Conservation (phyloP, 2,888 invertebrate genomes). For the Macrosiphum euphorbiae region DNA sequence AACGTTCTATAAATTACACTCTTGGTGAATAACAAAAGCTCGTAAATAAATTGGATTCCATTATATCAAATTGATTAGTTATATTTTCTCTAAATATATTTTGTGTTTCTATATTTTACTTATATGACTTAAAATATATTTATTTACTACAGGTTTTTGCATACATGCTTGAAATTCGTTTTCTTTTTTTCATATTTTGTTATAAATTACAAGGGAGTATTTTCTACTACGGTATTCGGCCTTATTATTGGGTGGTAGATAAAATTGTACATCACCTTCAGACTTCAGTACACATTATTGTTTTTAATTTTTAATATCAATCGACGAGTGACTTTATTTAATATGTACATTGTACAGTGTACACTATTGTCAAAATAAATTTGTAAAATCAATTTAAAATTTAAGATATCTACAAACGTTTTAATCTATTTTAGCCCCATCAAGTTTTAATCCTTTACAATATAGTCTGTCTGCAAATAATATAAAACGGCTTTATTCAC, state of each 20-base stretch:
- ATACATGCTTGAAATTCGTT: neutral
- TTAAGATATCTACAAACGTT: neutral
- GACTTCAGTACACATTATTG: neutral
- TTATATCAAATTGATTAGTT: neutral
- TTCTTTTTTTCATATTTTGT: neutral
- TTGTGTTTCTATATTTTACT: neutral
- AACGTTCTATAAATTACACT: neutral
- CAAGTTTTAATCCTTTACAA: neutral
- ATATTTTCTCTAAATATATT: neutral
- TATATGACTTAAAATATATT: neutral
- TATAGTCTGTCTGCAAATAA: neutral
- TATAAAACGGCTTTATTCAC: neutral
- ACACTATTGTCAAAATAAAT: neutral
- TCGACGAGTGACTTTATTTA: neutral
- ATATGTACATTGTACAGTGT: neutral
- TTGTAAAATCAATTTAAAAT: neutral
- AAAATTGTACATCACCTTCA: neutral
- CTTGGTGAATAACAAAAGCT: neutral
- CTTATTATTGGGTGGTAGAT: neutral
- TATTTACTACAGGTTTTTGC: neutral
- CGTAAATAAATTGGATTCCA: neutral
- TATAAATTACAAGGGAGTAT: neutral
- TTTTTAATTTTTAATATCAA: neutral
- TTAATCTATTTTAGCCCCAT: neutral
- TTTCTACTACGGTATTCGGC: neutral